phyloP scores from a whole-genome alignment of 2,888 invertebrate species.

The Cheilosia vulpina region DNA sequence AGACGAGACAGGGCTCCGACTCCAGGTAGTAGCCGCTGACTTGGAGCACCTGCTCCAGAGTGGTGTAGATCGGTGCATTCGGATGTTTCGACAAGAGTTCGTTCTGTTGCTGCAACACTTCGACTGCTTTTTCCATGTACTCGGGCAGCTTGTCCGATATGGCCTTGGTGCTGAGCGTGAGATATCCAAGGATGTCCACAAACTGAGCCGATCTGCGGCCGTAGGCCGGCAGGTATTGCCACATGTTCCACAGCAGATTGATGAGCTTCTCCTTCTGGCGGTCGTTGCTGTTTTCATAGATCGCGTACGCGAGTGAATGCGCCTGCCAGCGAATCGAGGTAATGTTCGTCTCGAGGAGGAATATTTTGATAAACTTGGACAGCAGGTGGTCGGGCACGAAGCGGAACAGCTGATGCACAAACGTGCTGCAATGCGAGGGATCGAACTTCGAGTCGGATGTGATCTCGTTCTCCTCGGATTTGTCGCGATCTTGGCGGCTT shows the following conservation, averaged over 20 bases:
- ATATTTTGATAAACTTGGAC: constrained; percentile 91
- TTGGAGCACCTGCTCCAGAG: constrained; percentile 96
- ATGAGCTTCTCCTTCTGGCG: constrained; percentile 91
- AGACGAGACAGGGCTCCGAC: constrained; percentile 98
- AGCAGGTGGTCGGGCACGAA: constrained; percentile 84
- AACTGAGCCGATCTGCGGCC: constrained; percentile 98
- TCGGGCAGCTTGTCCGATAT: constrained; percentile 87
- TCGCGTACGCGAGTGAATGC: constrained; percentile 92
- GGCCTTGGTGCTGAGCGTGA: constrained; percentile 93
- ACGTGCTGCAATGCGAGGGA: constrained; percentile 87
- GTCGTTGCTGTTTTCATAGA: constrained; percentile 92
- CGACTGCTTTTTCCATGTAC: constrained; percentile 94
- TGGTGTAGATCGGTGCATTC: constrained; percentile 96
- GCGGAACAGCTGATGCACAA: constrained; percentile 89
- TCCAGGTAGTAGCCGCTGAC: constrained; percentile 98
- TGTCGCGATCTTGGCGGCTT: constrained; percentile 86
- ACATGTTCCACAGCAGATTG: constrained; percentile 94
- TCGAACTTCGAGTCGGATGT: constrained; percentile 86
- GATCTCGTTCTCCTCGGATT: constrained; percentile 87
- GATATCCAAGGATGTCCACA: constrained; percentile 97
- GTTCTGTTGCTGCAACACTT: constrained; percentile 94
- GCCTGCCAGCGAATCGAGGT: constrained; percentile 98
- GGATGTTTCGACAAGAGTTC: constrained; percentile 95
- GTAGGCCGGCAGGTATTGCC: constrained; percentile 95
- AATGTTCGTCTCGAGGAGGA: constrained; percentile 96